Evolutionary conservation across 92 coral and sea anemone species (phyloP), one percentile per base, ranked within the genome.

Genomic region (Heteractis magnifica): DNA sequence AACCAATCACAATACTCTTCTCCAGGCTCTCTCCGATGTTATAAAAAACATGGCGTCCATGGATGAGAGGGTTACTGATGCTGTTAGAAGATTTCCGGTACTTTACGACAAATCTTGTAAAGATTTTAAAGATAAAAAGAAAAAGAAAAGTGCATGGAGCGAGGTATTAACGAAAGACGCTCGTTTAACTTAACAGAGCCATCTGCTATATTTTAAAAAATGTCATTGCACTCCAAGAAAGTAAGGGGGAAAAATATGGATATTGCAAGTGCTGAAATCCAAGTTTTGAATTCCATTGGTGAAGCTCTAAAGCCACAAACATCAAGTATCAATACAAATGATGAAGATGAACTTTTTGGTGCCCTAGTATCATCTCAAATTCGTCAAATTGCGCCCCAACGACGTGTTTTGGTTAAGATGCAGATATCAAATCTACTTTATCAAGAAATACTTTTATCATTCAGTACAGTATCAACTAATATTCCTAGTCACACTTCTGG

Each of bases 61-160:
- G 65, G 88, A 89, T 75, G 84, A 89, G 50, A 89, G 78, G 79
- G 49, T 87, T 19, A 83, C 87, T 0, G 89, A 89, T 73, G 89
- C 82, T 10, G 92, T 86, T 9, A 81, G 85, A 59, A 81, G 64
- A 65, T 89, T 34, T 49, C 92, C 92, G 72, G 82, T 89, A 11
- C 78, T 89, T 16, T 86, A 89, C 75, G 85, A 89, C 71, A 89
- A 89, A 85, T 52, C 86, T 4, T 60, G 76, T 62, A 86, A 82
- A 76, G 82, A 80, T 50, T 89, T 85, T 51, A 81, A 81, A 85
- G 89, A 86, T 16, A 81, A 56, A 77, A 65, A 77, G 50, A 86
- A 80, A 79, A 89, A 89, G 76, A 82, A 72, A 65, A 79, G 58
- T 20, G 92, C 92, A 15, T 89, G 92, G 89, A 85, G 62, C 15